phyloP scores from a whole-genome alignment of 1,140 invertebrate species.

The Drosophila pectinifera region DNA sequence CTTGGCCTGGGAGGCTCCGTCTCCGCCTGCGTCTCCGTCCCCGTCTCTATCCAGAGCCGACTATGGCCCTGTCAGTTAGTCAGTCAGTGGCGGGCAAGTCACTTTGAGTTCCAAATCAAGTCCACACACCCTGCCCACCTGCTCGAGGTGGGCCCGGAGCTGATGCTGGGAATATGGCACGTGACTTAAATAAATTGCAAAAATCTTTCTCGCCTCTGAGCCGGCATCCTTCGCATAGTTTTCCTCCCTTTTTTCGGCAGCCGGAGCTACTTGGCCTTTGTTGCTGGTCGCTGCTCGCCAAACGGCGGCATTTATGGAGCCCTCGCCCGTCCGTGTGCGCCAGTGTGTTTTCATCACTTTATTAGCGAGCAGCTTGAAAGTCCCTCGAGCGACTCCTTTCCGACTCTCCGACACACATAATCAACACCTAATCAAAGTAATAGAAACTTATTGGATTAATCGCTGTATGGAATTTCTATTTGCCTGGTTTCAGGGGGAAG shows the following conservation, averaged over 20 bases:
- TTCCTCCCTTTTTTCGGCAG: constrained; percentile 3
- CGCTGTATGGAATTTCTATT: constrained; percentile 70
- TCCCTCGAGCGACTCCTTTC: constrained; percentile 28
- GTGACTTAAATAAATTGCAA: constrained; percentile 83
- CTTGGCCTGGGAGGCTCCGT: too few species aligned
- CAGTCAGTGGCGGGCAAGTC: constrained; percentile 68
- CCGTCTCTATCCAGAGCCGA: neutral
- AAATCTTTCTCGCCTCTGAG: constrained; percentile 75
- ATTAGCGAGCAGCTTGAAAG: constrained; percentile 71
- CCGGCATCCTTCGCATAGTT: constrained; percentile 77
- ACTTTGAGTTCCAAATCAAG: constrained; percentile 82
- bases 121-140: constrained; percentile 18
- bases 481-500: too few species aligned
- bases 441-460: constrained; percentile 83
- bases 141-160: neutral
- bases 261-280: constrained; percentile 51
- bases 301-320: constrained; percentile 53
- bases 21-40: neutral
- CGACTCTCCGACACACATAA: constrained; percentile 55
- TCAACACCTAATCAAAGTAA: constrained; percentile 82
- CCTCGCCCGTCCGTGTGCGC: constrained; percentile 8
- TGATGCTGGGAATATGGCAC: constrained; percentile 69
- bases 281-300: constrained; percentile 41
- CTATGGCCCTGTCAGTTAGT: constrained; percentile 41
- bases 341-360: constrained; percentile 65